Evolutionary conservation across 2,888 invertebrate genomes (phyloP).

Genomic region (Sphecodes monilicornis): DNA sequence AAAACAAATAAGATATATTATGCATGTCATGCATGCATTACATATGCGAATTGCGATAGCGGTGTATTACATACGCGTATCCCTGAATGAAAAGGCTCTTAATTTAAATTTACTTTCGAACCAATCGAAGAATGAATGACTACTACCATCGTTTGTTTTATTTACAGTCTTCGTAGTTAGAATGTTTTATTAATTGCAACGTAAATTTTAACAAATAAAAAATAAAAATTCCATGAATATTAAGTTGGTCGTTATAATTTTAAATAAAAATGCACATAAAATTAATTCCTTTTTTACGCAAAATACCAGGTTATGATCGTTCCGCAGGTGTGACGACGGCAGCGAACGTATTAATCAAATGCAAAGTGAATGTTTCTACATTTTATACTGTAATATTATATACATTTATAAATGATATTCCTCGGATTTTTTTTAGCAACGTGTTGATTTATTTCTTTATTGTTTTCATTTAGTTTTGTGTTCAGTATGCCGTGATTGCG

Average conservation of each 20-base stretch:
- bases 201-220: background rate
- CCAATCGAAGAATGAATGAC: background rate
- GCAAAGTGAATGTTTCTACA: background rate
- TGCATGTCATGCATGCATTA: background rate
- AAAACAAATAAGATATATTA: no score
- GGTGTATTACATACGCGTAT: background rate
- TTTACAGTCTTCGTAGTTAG: background rate
- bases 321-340: background rate
- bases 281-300: background rate
- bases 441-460: background rate
- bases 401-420: background rate
- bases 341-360: background rate
- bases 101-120: background rate
- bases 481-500: background rate
- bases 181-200: background rate
- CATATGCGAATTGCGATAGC: no score
- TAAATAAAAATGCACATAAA: background rate
- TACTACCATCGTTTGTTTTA: background rate
- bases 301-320: background rate
- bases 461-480: background rate
- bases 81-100: background rate
- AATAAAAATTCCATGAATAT: background rate
- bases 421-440: background rate
- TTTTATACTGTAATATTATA: background rate
- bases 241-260: constrained; percentile 6